Evolutionary conservation across 2,113 vertebrate genomes (phyloP).

Genomic region (Prietella phreatophila): DNA sequence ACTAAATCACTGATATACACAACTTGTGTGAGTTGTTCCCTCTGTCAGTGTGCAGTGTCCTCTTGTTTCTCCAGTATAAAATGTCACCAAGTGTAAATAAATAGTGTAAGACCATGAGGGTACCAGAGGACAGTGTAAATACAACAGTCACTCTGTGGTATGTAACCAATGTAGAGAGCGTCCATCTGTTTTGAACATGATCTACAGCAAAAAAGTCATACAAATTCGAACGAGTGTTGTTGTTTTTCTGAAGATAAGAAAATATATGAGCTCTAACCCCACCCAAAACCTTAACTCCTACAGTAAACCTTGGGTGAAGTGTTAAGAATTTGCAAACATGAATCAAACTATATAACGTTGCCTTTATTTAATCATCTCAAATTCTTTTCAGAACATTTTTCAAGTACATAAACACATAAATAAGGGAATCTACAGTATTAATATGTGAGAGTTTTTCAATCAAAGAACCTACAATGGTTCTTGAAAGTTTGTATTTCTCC

Average conservation of each 20-base stretch:
- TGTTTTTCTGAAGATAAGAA: neutral
- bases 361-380: neutral
- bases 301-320: neutral
- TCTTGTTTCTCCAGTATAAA: neutral
- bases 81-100: conserved; percentile 34
- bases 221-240: neutral
- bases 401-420: neutral
- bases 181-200: neutral
- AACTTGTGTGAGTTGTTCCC: neutral
- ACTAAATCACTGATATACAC: neutral
- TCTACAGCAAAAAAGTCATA: neutral
- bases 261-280: neutral
- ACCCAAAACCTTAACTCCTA: neutral
- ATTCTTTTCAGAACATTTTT: neutral
- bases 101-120: neutral
- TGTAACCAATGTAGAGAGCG: neutral
- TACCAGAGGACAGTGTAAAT: conserved; percentile 12
- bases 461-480: neutral
- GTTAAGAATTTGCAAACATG: neutral
- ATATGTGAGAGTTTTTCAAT: neutral
- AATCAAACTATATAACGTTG: neutral
- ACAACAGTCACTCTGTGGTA: conserved; percentile 16
- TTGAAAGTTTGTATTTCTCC: no score
- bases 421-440: neutral
- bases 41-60: conserved; percentile 14